phyloP scores from a whole-genome alignment of 1,140 invertebrate species.

The Zaprionus camerounensis region DNA sequence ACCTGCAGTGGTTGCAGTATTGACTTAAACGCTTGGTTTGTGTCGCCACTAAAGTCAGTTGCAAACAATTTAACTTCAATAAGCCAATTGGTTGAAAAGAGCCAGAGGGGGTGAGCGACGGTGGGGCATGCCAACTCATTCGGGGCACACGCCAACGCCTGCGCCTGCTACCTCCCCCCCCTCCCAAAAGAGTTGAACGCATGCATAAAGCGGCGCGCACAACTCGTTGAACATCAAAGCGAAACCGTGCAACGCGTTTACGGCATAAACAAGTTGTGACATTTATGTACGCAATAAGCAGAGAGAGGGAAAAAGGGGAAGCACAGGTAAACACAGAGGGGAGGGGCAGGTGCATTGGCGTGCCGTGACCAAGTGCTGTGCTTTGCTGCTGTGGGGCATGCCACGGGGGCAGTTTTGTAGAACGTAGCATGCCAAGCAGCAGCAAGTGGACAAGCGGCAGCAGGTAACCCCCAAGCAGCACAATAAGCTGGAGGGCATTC shows the following conservation, averaged over 20 bases:
- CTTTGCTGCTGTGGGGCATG: not conserved
- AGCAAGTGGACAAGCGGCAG: not conserved
- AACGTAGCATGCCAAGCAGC: not conserved
- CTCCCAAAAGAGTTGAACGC: constrained; percentile 39
- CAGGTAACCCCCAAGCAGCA: too few relatives aligned
- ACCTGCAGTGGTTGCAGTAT: not conserved
- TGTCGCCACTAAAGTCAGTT: constrained; percentile 13
- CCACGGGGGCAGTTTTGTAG: not conserved
- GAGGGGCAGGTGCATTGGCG: too few relatives aligned
- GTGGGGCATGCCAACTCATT: constrained; percentile 11
- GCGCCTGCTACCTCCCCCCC: not conserved
- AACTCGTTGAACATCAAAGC: constrained; percentile 76
- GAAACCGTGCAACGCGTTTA: constrained; percentile 22
- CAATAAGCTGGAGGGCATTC: not conserved
- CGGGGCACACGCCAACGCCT: constrained; percentile 52
- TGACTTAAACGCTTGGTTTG: constrained; percentile 1
- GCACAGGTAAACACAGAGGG: not conserved
- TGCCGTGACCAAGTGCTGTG: constrained; percentile 1
- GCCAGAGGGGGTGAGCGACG: not conserved
- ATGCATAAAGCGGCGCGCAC: constrained; percentile 30
- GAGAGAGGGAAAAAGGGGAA: not conserved
- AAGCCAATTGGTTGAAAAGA: constrained; percentile 47
- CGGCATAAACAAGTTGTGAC: constrained; percentile 42
- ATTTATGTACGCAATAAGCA: constrained; percentile 24
- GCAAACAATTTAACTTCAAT: constrained; percentile 73